Conservation (phyloP, 2,888 invertebrate species). For the Icerya purchasi region DNA sequence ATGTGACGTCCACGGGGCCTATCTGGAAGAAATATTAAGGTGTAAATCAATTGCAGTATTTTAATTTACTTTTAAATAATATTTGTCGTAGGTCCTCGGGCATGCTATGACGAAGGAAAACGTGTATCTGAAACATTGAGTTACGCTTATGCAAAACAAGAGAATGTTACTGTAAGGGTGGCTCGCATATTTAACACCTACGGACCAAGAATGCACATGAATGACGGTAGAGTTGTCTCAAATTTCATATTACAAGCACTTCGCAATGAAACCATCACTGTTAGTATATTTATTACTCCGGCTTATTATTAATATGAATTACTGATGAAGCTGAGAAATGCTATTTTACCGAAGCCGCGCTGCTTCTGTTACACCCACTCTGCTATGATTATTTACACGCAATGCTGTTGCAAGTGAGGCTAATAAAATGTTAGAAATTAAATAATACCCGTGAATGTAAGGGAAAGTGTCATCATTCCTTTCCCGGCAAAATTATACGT, state of each 20-base stretch:
- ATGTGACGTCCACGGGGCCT: no score
- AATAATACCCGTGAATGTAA: no score
- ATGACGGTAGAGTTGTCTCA: conserved; percentile 93
- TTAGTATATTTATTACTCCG: conserved; percentile 33
- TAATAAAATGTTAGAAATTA: no score
- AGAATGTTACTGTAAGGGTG: conserved; percentile 81
- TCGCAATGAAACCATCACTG: conserved; percentile 82
- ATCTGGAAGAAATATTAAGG: no score
- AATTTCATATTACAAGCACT: conserved; percentile 95
- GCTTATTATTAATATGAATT: no score
- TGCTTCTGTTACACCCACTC: no score
- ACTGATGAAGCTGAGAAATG: no score
- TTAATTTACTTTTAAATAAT: conserved; percentile 5
- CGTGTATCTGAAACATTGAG: conserved; percentile 86
- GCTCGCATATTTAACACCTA: conserved; percentile 98
- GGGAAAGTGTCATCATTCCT: no score
- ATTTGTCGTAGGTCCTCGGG: conserved; percentile 48
- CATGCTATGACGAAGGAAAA: conserved; percentile 99
- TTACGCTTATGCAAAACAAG: conserved; percentile 94
- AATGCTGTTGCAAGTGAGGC: no score
- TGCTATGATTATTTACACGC: no score
- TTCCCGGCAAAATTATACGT: no score
- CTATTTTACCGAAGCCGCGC: no score
- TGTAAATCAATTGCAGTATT: background rate
- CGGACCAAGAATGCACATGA: conserved; percentile 97